Evolutionary conservation across 1,140 invertebrate species (phyloP).

Genomic region (Drosophila sproati): DNA sequence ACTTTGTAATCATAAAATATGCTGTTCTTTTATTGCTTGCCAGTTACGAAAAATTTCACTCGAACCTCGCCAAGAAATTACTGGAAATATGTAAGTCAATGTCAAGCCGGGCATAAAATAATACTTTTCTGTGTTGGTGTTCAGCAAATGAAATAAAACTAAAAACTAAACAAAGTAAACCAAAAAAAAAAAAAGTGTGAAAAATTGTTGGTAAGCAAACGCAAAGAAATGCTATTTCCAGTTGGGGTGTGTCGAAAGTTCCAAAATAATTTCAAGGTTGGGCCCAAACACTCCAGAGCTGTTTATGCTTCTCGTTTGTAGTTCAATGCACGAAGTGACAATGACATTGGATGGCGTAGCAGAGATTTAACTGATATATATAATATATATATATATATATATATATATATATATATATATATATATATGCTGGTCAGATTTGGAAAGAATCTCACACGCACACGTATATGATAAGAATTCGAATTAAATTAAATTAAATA

Average conservation of each 20-base stretch:
- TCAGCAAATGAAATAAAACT: constrained; percentile 17
- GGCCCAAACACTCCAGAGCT: background rate
- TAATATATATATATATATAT: too few relatives aligned
- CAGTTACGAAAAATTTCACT: constrained; percentile 8
- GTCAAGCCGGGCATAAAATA: constrained; percentile 42
- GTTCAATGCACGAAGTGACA: constrained; percentile 48
- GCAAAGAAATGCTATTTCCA: constrained; percentile 40
- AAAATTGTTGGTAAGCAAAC: constrained; percentile 27
- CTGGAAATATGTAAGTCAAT: constrained; percentile 49
- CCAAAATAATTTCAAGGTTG: constrained; percentile 26
- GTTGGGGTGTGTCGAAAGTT: constrained; percentile 48
- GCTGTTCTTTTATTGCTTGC: constrained; percentile 21
- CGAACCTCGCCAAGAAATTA: constrained; percentile 8
- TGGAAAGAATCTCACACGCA: constrained; percentile 3
- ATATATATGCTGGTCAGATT: background rate
- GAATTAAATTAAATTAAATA: too few relatives aligned
- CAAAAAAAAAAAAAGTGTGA: constrained; percentile 48
- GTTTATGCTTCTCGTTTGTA: constrained; percentile 10
- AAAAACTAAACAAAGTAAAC: constrained; percentile 33
- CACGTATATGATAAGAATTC: background rate
- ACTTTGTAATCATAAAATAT: constrained; percentile 1
- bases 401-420: too few relatives aligned
- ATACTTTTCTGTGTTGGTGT: constrained; percentile 35
- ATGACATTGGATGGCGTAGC: constrained; percentile 30
- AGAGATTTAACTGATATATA: background rate